A percentile compares a stretch with the other conserved stretches of the same genome.
Evolutionary conservation across 1,140 invertebrate species (phyloP).

Genomic region (Uloborus diversus): DNA sequence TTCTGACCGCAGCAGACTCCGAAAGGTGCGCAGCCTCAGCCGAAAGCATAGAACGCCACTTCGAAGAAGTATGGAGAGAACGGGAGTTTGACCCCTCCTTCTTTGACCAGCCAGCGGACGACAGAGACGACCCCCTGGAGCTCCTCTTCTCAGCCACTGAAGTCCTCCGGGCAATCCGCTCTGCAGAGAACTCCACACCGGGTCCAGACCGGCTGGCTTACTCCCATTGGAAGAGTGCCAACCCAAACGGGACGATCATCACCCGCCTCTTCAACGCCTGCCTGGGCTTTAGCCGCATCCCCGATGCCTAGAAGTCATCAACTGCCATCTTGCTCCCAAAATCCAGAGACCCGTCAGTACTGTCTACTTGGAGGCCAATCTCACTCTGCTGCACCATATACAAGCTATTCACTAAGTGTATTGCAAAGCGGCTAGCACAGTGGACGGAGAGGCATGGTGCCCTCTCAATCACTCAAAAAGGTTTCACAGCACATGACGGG

Average conservation of each 20-base stretch:
- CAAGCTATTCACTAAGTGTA: background rate
- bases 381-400: background rate
- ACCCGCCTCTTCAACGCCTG: background rate
- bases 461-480: background rate
- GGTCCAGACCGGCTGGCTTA: background rate
- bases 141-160: too few species aligned
- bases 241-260: background rate
- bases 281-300: background rate
- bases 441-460: background rate
- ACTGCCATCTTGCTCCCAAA: background rate
- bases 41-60: too few species aligned
- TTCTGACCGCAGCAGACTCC: too few species aligned
- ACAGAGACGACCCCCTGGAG: too few species aligned
- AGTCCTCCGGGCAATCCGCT: background rate
- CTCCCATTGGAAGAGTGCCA: background rate
- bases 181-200: background rate
- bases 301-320: background rate
- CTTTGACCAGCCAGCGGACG: too few species aligned
- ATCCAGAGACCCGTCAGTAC: background rate
- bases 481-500: background rate
- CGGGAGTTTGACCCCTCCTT: too few species aligned
- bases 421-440: background rate
- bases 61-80: too few species aligned
- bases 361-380: constrained; percentile 3
- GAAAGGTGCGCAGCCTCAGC: too few species aligned